A percentile compares a stretch with the other conserved stretches of the same genome.
These are phyloP conservation scores for Harpegnathos saltator DNA, from an alignment of 1,140 invertebrate species.

Conservation along the genomic window DNA sequence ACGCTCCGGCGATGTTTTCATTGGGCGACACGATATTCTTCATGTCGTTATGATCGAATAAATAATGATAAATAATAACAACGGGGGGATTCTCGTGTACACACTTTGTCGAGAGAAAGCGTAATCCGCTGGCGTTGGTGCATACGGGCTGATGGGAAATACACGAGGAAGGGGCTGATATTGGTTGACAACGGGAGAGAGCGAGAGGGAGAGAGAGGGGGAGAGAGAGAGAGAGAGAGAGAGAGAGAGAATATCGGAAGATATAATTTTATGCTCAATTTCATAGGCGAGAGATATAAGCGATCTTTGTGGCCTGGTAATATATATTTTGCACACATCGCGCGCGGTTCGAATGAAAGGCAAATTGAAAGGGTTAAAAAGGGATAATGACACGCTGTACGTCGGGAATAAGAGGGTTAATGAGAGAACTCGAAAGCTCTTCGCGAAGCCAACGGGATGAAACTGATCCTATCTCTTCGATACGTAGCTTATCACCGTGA, in stretches of 20 bases:
- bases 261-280: slow-evolving; percentile 35
- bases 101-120: too few relatives aligned
- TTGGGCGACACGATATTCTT: too few relatives aligned
- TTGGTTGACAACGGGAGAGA: too few relatives aligned
- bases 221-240: neutral
- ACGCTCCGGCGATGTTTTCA: too few relatives aligned
- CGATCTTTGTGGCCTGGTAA: neutral
- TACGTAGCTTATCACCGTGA: slow-evolving; percentile 45
- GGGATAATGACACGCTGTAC: slow-evolving; percentile 16
- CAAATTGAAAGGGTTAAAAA: slow-evolving; percentile 47
- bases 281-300: neutral
- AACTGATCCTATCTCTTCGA: slow-evolving; percentile 49
- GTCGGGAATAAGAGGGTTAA: slow-evolving; percentile 36
- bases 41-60: too few relatives aligned
- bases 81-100: too few relatives aligned
- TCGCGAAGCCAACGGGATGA: slow-evolving; percentile 15
- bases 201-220: neutral
- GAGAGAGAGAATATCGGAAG: slow-evolving; percentile 4
- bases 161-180: too few relatives aligned
- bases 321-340: slow-evolving; percentile 9
- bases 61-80: too few relatives aligned
- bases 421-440: slow-evolving; percentile 31
- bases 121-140: too few relatives aligned
- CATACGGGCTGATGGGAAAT: too few relatives aligned
- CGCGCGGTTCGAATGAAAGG: slow-evolving; percentile 11